Evolutionary conservation across 2,113 vertebrate species (phyloP).

Genomic region (Probosciger aterrimus): DNA sequence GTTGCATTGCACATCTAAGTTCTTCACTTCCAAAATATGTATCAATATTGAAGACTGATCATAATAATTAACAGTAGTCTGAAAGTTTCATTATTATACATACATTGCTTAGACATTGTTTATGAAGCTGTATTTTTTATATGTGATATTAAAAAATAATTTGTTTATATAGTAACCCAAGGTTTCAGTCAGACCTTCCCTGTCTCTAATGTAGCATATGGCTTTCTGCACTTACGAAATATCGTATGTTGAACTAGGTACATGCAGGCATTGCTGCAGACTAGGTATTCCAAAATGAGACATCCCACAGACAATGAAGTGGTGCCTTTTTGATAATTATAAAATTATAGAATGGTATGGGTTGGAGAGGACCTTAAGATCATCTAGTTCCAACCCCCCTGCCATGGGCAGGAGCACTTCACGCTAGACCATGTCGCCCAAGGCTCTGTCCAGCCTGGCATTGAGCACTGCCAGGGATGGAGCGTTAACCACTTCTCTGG

Average conservation of each 20-base stretch:
- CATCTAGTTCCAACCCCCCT: background rate
- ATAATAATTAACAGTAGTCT: background rate
- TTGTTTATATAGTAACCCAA: background rate
- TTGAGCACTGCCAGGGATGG: no score
- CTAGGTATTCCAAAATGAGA: background rate
- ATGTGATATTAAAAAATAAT: background rate
- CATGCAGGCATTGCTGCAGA: background rate
- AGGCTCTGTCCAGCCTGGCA: no score
- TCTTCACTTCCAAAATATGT: background rate
- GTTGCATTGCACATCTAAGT: background rate
- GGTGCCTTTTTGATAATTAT: background rate
- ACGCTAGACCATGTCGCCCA: background rate
- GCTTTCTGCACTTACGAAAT: background rate
- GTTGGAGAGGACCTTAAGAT: background rate
- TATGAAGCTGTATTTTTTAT: background rate
- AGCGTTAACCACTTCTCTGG: no score
- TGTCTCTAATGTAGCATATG: background rate
- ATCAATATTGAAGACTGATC: background rate
- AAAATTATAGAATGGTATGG: background rate
- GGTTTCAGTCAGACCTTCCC: background rate
- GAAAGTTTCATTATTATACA: background rate
- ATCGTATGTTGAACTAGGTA: background rate
- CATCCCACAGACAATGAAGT: background rate
- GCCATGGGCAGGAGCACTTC: background rate
- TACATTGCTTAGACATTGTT: background rate